These are phyloP conservation scores for Habrosyne pyritoides DNA, from an alignment of 2,888 invertebrate species.

Conservation along the genomic window DNA sequence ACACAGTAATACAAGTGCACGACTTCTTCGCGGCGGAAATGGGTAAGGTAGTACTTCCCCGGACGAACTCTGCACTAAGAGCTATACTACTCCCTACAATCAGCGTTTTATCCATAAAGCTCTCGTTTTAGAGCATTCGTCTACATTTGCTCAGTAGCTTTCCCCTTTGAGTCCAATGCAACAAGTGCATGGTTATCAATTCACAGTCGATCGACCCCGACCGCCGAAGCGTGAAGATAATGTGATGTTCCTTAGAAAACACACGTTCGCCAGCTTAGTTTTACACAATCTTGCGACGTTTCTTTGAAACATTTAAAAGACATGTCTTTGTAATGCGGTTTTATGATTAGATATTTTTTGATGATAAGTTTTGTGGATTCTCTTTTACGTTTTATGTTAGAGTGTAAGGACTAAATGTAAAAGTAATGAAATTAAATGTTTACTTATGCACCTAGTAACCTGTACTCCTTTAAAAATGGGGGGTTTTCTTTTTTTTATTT, in stretches of 20 bases:
- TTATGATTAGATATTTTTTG: neutral
- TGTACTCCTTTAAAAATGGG: too few species aligned
- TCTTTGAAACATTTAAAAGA: neutral
- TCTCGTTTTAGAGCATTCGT: neutral
- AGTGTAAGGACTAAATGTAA: too few species aligned
- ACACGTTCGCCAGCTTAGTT: neutral
- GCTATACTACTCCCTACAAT: too few species aligned
- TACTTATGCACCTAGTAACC: too few species aligned
- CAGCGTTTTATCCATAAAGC: neutral
- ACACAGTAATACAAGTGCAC: too few species aligned
- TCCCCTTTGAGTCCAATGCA: neutral
- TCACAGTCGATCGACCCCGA: slow-evolving; percentile 8
- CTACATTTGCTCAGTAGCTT: neutral
- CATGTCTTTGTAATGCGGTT: neutral
- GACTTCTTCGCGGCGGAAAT: too few species aligned
- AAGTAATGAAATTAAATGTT: too few species aligned
- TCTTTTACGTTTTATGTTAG: too few species aligned
- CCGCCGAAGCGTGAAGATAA: slow-evolving; percentile 11
- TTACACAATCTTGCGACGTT: neutral
- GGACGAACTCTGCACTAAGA: too few species aligned
- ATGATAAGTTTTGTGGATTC: neutral
- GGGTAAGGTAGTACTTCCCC: too few species aligned
- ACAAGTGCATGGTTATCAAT: slow-evolving; percentile 1
- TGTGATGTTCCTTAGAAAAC: slow-evolving; percentile 6
- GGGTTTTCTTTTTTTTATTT: too few species aligned